Base-by-base conservation (phyloP, 1,140 invertebrate genomes). In the Venturia canescens region DNA sequence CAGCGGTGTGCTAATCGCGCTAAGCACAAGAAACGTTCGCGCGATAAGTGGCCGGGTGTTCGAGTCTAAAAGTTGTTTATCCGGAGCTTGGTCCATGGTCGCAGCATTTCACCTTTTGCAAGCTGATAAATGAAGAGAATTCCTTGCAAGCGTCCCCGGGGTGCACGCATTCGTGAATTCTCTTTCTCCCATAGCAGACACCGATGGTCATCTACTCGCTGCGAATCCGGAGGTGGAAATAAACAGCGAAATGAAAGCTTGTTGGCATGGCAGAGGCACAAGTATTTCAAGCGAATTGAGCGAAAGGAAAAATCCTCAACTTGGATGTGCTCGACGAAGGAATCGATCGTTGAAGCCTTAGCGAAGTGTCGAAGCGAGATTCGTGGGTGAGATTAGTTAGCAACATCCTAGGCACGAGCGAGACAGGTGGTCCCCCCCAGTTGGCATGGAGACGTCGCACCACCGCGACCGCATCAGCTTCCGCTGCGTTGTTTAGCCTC, bases 1-100 rank as follows among this genome's bases (percentile, higher is more conserved):
- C 72, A 31, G 27, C 50, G n/a, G 85, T 85, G 82, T 84, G 86
- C 82, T 88, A 88, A 88, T 86, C 78, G 79, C 78, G 82, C 84
- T 88, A 88, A 88, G 78, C 81, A 80, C 81, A 77, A 77, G 75
- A 34, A 77, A 78, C 80, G 44, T 38, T 60, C 21, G 78, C 21
- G 78, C 72, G 78, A 82, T 82, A 82, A 82, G 77, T 82, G 78
- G 81, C 60, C 75, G 71, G 74, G 50, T 76, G 72, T 76, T 21
- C 72, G 31, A 74, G 48, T 44, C 44, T 60, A 60, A 77, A 77
- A 77, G 31, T 66, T 63, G 31, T 34, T 38, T 38, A 31, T 74
- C 16, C 26, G 48, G 21, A 69, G 15, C 31, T n/a, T 50, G 60
- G 53, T 66, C 53, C 75, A n/a, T n/a, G 48, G 75, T 77, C 66